phyloP scores from a whole-genome alignment of 2,888 invertebrate genomes.

The Stenodema calcarata region DNA sequence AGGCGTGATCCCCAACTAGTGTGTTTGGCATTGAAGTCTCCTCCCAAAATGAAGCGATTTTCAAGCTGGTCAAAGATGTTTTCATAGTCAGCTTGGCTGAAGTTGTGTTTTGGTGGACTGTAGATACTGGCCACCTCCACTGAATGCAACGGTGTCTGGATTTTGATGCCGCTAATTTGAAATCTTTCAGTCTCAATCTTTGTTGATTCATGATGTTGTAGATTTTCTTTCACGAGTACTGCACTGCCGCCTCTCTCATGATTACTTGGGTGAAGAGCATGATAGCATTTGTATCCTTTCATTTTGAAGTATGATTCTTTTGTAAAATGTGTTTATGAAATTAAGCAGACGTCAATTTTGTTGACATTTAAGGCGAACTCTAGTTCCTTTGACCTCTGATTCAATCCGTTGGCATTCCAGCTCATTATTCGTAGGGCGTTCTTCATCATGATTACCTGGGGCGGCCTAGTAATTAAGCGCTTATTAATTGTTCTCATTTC shows the following conservation, averaged over 20 bases:
- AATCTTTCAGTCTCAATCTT: neutral
- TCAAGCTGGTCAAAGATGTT: neutral
- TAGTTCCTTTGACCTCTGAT: neutral
- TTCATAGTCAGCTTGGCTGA: neutral
- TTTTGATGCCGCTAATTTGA: neutral
- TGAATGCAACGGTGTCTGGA: neutral
- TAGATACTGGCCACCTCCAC: neutral
- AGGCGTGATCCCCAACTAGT: neutral
- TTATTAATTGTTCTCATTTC: no score
- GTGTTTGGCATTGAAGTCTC: neutral
- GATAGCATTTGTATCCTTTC: no score
- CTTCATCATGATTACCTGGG: no score
- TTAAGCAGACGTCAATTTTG: neutral
- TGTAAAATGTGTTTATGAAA: neutral
- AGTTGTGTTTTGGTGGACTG: neutral
- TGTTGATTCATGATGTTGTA: no score
- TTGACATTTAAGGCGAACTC: neutral
- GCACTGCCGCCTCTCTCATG: no score
- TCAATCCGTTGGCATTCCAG: neutral
- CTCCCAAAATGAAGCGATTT: neutral
- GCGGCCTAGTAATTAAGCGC: no score
- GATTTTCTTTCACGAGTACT: no score
- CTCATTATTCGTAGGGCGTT: neutral
- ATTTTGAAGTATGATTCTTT: neutral
- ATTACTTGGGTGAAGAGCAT: no score